Percentiles rank a stretch among this genome's conserved stretches.
These are phyloP conservation scores for Diarsia rubi DNA, from an alignment of 2,888 invertebrate genomes.

Conservation along the genomic window DNA sequence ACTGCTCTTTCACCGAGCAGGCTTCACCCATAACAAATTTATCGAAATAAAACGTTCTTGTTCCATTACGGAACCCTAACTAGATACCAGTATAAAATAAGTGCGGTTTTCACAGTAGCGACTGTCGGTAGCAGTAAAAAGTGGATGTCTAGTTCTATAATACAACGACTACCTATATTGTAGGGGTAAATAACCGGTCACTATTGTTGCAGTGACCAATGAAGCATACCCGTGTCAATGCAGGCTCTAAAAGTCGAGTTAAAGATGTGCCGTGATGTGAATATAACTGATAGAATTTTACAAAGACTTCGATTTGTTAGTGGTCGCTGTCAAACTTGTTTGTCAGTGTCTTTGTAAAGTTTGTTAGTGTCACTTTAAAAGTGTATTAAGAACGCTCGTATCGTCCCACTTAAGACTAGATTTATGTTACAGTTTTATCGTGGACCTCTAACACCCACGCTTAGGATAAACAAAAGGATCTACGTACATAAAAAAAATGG, in stretches of 20 bases:
- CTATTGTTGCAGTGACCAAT: constrained; percentile 10
- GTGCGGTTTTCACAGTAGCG: constrained; percentile 42
- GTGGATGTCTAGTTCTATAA: constrained; percentile 29
- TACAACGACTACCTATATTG: background rate
- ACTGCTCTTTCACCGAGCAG: too few species aligned
- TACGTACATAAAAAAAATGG: background rate
- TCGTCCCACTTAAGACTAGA: background rate
- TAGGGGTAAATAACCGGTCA: constrained; percentile 37
- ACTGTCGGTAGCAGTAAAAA: constrained; percentile 49
- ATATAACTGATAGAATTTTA: background rate
- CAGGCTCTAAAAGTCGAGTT: background rate
- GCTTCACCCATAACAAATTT: background rate
- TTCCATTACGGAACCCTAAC: constrained; percentile 27
- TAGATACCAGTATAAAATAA: constrained; percentile 35
- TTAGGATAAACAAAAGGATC: background rate
- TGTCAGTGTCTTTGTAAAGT: background rate
- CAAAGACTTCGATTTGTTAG: background rate
- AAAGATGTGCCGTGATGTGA: background rate
- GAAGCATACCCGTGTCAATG: constrained; percentile 5
- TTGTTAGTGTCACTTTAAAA: background rate
- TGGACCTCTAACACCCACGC: background rate
- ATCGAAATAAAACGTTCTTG: background rate
- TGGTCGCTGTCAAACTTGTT: background rate
- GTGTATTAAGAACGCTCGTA: background rate
- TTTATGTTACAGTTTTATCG: background rate